These are phyloP conservation scores for Onychomys arenicola DNA, from an alignment of 2,797 vertebrate genomes.

Conservation along the genomic window DNA sequence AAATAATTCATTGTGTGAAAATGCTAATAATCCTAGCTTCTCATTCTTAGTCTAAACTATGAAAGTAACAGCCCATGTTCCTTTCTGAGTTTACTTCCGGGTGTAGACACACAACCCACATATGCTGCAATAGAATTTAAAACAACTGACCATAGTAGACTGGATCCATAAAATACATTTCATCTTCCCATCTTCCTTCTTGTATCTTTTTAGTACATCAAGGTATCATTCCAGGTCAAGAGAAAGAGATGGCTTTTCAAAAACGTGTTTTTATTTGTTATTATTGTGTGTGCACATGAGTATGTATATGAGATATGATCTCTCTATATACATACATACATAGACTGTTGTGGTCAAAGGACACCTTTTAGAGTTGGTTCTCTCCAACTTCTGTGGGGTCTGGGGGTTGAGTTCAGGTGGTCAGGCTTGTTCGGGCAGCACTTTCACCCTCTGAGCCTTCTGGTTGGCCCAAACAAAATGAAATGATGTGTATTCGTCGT, in stretches of 20 bases:
- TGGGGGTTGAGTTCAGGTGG: not conserved
- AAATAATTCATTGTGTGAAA: constrained; percentile 36
- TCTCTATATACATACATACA: not conserved
- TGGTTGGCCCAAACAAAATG: not conserved
- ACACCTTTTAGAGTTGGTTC: not conserved
- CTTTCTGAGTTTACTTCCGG: constrained; percentile 6
- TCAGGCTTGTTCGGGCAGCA: not conserved
- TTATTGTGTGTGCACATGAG: not conserved
- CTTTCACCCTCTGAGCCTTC: not conserved
- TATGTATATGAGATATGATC: not conserved
- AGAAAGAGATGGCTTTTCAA: not conserved
- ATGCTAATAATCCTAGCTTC: not conserved
- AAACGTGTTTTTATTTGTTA: not conserved
- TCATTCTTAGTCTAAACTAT: not conserved
- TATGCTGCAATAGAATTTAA: not conserved
- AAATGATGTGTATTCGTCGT: not conserved
- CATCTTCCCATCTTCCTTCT: not conserved
- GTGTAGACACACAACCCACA: not conserved
- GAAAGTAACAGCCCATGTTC: constrained; percentile 5
- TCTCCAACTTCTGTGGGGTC: not conserved
- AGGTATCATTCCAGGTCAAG: not conserved
- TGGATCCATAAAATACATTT: constrained; percentile 18
- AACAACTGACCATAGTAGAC: not conserved
- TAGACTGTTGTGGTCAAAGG: not conserved
- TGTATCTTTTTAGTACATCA: not conserved